Evolutionary conservation across 2,888 invertebrate species (phyloP), one percentile per base, ranked within the genome.

Genomic region (Coelopa pilipes): DNA sequence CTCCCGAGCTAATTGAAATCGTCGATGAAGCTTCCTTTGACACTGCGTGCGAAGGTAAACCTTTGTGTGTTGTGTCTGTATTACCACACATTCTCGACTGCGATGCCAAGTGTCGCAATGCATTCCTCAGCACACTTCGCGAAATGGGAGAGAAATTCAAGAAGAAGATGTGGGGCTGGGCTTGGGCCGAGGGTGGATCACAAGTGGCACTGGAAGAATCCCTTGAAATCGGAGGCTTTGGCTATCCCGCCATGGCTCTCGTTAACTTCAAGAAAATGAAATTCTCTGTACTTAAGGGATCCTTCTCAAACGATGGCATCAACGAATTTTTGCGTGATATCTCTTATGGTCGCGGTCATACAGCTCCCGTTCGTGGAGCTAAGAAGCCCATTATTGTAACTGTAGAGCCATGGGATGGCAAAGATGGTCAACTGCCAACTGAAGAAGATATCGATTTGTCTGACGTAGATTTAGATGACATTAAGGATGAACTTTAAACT

Each of bases 231-330:
- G 99, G 99, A 77, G 99, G 92, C 9, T 99, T 99, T 88, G 99
- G 99, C 12, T 99, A 99, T 88, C 99, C 99, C 1, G 98, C 99
- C 0, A 93, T 99, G 93, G 98, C 97, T 9, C 97, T 97, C 19
- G 93, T 99, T 74, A 99, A 98, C 88, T 92, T 94, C 15, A 96
- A 98, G 88, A 99, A 99, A 89, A 94, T 97, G 92, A 98, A 98
- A 87, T 99, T 94, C 89, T 95, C 98, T 0, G 90, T 96, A 10
- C 90, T 99, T 1, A 90, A 95, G 81, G 99, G 98, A 13, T 94
- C 98, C 24, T 99, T 98, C 90, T 96, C 96, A 0, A 92, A 94
- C 83, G 93, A 93, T 76, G 99, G 99, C 77, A 97, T 99, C 86
- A 94, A 95, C 82, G 98, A 98, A 88, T 99, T 99, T 89, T 90